Base-by-base conservation (phyloP, 2,888 invertebrate species). In the Phortica okadai region DNA sequence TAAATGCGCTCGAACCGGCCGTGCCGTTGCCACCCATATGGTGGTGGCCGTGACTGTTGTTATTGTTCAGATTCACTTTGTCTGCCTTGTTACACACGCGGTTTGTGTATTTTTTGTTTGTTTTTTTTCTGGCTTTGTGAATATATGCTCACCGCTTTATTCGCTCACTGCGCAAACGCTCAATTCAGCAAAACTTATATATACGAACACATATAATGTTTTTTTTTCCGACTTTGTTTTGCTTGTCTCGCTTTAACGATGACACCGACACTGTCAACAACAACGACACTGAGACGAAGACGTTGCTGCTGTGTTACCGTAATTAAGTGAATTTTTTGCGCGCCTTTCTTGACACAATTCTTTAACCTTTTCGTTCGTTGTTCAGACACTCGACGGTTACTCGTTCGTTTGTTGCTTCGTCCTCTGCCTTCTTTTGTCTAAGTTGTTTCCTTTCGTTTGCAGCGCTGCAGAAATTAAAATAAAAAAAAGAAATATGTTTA, bases 11-110 rank as follows among this genome's bases (percentile, higher is more conserved):
- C n/a, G 83, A 81, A 67, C 81, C 84, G 67, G 86, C 85, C 21
- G 85, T 83, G 79, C 84, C 90, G 76, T 90, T 90, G 72, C 90
- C 89, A 81, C 88, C 89, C 89, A 89, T 90, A 67, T 77, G 79
- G 64, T 76, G 77, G 73, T 76, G 83, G 74, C 80, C 74, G 50
- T 76, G 80, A 74, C 75, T 80, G 14, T 75, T 80, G 25, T 76
- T 74, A 75, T 80, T 79, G 79, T 78, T 79, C 58, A 44, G 76
- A 80, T 80, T 83, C 82, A 82, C 82, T 76, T 82, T 83, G 78
- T 11, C 25, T 74, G 16, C 64, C 45, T 25, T 11, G 41, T 33
- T 50, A 14, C 50, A 50, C 50, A 50, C 50, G 50, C 14, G 50
- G 50, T 14, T 8, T 50, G 50, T 50, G 7, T 50, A 1, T 70